These are phyloP conservation scores for Melieria picta DNA, from an alignment of 2,888 invertebrate species.

Conservation along the genomic window DNA sequence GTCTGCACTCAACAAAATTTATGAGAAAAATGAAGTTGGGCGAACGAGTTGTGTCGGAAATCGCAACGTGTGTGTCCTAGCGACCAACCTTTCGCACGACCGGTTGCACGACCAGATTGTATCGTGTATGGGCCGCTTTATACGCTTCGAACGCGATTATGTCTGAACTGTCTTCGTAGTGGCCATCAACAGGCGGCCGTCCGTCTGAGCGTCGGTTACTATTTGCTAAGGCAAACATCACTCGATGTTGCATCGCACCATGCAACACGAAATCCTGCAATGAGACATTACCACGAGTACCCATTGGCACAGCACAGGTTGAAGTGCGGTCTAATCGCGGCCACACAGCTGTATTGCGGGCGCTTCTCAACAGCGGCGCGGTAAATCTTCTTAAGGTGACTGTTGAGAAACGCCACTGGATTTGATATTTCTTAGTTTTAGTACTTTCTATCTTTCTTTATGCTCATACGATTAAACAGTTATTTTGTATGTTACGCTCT, in stretches of 20 bases:
- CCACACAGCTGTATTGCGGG: neutral
- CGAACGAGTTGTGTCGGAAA: too few species aligned
- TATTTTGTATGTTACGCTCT: too few species aligned
- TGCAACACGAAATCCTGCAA: neutral
- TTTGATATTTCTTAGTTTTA: too few species aligned
- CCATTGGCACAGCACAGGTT: constrained; percentile 1
- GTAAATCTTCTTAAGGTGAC: neutral
- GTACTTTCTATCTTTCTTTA: too few species aligned
- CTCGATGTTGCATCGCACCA: neutral
- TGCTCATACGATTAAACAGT: too few species aligned
- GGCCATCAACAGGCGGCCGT: neutral
- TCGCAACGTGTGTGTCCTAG: too few species aligned
- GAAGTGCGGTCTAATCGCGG: neutral
- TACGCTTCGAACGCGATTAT: neutral
- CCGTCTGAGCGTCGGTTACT: neutral
- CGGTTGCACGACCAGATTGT: too few species aligned
- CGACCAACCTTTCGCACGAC: too few species aligned
- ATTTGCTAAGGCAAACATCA: constrained; percentile 12
- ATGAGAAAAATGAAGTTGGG: too few species aligned
- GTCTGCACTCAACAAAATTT: too few species aligned
- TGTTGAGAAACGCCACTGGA: too few species aligned
- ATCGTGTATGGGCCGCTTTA: neutral
- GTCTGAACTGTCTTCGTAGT: constrained; percentile 7
- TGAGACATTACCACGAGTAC: neutral
- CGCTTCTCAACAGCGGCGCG: constrained; percentile 12